Conservation (phyloP, 2,888 invertebrate species). For the Lasioglossum villosulum region DNA sequence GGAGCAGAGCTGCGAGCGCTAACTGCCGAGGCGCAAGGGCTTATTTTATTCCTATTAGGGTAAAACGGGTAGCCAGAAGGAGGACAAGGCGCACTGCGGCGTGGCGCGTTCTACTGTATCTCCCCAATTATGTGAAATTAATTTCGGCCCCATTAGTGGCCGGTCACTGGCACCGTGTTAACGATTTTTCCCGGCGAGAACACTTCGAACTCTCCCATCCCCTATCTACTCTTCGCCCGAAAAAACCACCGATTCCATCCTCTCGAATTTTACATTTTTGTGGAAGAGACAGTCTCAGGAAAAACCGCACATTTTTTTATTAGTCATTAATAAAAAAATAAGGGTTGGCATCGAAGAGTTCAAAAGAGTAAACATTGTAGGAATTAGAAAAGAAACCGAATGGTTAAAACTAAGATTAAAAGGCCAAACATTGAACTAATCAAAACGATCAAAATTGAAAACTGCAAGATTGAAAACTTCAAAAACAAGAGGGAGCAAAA, state of each 20-base stretch:
- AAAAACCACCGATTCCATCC: neutral
- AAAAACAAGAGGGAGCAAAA: neutral
- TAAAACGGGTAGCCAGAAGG: slow-evolving; percentile 79
- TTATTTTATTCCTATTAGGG: slow-evolving; percentile 84
- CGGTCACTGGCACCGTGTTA: slow-evolving; percentile 69
- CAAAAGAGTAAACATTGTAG: neutral
- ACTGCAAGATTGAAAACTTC: neutral
- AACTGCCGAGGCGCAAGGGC: slow-evolving; percentile 71
- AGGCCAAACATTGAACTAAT: neutral
- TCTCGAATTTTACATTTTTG: neutral
- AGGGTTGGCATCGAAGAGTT: neutral
- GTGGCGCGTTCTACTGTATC: slow-evolving; percentile 54
- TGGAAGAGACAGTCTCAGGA: neutral
- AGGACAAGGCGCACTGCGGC: slow-evolving; percentile 32
- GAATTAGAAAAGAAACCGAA: neutral
- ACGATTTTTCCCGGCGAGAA: slow-evolving; percentile 77
- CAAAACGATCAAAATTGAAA: neutral
- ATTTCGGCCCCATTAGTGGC: slow-evolving; percentile 82
- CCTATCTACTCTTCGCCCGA: neutral
- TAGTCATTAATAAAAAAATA: no score
- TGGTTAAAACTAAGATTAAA: neutral
- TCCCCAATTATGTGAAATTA: slow-evolving; percentile 83
- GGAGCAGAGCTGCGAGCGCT: slow-evolving; percentile 55
- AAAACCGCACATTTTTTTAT: no score
- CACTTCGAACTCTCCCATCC: neutral